These are phyloP conservation scores for Tachina grossa DNA, from an alignment of 2,888 invertebrate species.

Conservation along the genomic window DNA sequence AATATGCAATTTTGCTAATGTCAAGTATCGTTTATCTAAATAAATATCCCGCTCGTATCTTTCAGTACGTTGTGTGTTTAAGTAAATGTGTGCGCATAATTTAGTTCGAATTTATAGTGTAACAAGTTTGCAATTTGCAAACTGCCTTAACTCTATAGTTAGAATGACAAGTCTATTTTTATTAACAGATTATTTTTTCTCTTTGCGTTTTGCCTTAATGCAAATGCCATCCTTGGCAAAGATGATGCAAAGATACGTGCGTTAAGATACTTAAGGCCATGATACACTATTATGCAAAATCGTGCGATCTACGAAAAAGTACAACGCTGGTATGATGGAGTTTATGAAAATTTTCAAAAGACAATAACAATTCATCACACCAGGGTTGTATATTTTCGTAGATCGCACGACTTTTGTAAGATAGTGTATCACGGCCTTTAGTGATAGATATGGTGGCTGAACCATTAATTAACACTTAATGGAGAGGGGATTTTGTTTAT, in stretches of 20 bases:
- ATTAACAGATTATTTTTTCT: neutral
- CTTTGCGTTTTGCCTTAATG: constrained; percentile 1
- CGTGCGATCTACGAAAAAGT: too few species aligned
- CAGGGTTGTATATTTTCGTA: too few species aligned
- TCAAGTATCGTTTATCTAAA: constrained; percentile 15
- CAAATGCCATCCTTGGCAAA: constrained; percentile 47
- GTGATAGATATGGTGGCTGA: constrained; percentile 27
- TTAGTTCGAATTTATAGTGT: neutral
- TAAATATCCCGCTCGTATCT: neutral
- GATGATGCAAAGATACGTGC: neutral
- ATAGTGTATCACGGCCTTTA: too few species aligned
- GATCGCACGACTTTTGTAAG: too few species aligned
- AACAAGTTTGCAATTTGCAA: constrained; percentile 31
- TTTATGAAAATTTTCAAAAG: too few species aligned
- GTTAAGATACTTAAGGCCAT: constrained; percentile 40
- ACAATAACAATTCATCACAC: too few species aligned
- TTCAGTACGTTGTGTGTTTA: neutral
- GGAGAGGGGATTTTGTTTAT: neutral
- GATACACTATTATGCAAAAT: too few species aligned
- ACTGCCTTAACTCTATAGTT: constrained; percentile 10
- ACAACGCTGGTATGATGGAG: too few species aligned
- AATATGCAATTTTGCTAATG: constrained; percentile 55
- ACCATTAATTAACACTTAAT: constrained; percentile 64
- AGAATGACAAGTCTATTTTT: constrained; percentile 10
- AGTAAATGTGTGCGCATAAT: neutral